A percentile compares a stretch with the other conserved stretches of the same genome.
Conservation (phyloP, 1,140 invertebrate genomes). For the Harlomillsia oculata region DNA sequence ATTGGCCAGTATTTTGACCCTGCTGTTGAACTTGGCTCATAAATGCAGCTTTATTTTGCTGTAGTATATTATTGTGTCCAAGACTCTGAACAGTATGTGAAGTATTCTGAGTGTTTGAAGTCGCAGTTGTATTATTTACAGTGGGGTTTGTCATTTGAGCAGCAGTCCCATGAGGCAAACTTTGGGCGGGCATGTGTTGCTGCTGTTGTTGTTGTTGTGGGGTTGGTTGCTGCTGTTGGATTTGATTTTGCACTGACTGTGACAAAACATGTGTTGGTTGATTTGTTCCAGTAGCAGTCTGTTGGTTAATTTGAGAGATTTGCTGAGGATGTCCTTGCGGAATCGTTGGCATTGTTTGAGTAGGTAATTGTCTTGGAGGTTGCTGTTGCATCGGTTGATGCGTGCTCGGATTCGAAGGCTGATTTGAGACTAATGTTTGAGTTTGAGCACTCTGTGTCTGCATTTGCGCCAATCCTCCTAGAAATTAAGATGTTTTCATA, state of each 20-base stretch:
- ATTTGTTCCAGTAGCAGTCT: slow-evolving; percentile 1
- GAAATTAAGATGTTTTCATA: neutral
- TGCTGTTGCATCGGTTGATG: slow-evolving; percentile 13
- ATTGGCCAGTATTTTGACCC: slow-evolving; percentile 37
- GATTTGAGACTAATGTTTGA: neutral
- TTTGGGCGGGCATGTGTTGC: slow-evolving; percentile 44
- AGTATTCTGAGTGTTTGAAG: too few species aligned
- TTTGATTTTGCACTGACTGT: slow-evolving; percentile 26
- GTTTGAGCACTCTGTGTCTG: slow-evolving; percentile 8
- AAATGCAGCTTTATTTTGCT: slow-evolving; percentile 20
- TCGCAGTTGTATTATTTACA: slow-evolving; percentile 34
- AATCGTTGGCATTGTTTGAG: slow-evolving; percentile 18
- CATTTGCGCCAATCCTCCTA: slow-evolving; percentile 4
- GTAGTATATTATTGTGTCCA: slow-evolving; percentile 21
- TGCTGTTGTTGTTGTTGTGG: slow-evolving; percentile 33
- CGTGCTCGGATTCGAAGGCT: too few species aligned
- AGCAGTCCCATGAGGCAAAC: slow-evolving; percentile 21
- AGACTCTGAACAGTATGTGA: slow-evolving; percentile 22
- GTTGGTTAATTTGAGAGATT: slow-evolving; percentile 11
- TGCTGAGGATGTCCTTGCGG: slow-evolving; percentile 23
- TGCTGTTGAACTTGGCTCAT: slow-evolving; percentile 39
- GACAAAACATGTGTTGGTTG: neutral
- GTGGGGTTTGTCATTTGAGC: slow-evolving; percentile 38
- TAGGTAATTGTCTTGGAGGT: slow-evolving; percentile 8
- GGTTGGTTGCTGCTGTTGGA: slow-evolving; percentile 37